phyloP scores from a whole-genome alignment of 2,113 vertebrate species.

The Brachyhypopomus occidentalis region DNA sequence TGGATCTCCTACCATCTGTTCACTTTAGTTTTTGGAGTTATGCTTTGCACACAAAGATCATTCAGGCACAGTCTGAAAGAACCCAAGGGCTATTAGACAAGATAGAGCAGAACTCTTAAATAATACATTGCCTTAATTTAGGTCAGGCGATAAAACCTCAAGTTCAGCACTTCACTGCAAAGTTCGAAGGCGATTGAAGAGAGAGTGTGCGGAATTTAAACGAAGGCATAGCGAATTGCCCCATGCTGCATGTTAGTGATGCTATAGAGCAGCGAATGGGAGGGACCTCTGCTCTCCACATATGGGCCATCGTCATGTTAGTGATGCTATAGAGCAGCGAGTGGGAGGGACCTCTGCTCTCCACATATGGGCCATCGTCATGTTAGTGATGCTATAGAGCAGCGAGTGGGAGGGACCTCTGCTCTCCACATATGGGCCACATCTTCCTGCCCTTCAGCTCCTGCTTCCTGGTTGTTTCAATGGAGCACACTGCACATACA shows the following conservation, averaged over 20 bases:
- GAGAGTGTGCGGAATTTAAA: background rate
- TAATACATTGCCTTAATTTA: slow-evolving; percentile 12
- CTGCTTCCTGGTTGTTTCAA: background rate
- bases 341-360: too few relatives aligned
- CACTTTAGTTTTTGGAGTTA: background rate
- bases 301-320: background rate
- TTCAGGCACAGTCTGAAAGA: background rate
- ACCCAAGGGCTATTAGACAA: slow-evolving; percentile 6
- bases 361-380: too few relatives aligned
- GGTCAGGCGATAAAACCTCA: slow-evolving; percentile 2
- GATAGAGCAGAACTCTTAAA: slow-evolving; percentile 18
- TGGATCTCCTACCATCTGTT: background rate
- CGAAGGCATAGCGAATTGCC: too few relatives aligned
- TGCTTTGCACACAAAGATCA: background rate
- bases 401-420: background rate
- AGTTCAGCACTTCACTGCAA: background rate
- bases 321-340: too few relatives aligned
- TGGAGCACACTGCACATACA: background rate
- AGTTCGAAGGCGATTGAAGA: background rate
- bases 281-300: too few relatives aligned
- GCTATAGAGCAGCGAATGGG: too few relatives aligned
- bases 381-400: background rate
- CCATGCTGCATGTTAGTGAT: background rate
- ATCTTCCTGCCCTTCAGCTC: background rate
- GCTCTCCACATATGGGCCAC: background rate